These are phyloP conservation scores for Aix galericulata DNA, from an alignment of 2,113 vertebrate species.

Conservation along the genomic window DNA sequence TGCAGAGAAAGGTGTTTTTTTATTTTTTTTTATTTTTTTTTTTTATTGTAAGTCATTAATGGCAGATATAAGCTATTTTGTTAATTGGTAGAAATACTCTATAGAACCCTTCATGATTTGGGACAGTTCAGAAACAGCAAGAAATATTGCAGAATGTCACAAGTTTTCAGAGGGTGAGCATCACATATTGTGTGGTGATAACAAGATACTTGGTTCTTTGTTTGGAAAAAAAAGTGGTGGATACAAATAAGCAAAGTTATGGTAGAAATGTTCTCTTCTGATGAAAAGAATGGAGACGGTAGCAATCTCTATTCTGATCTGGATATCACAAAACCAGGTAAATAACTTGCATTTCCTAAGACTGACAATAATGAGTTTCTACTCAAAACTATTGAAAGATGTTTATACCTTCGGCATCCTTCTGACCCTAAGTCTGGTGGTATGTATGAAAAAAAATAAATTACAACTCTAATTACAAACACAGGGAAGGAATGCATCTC, in stretches of 20 bases:
- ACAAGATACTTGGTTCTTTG: neutral
- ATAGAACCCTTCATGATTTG: neutral
- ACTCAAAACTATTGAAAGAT: neutral
- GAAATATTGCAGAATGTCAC: neutral
- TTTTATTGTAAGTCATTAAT: neutral
- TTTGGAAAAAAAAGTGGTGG: neutral
- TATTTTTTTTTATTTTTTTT: neutral
- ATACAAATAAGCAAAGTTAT: neutral
- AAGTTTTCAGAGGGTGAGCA: neutral
- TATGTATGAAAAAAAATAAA: neutral
- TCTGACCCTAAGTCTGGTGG: neutral
- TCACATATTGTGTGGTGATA: neutral
- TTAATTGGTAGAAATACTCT: neutral
- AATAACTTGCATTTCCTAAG: neutral
- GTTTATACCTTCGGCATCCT: neutral
- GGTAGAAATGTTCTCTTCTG: neutral
- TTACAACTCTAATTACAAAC: neutral
- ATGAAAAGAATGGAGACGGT: neutral
- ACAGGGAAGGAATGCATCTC: neutral
- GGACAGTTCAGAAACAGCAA: neutral
- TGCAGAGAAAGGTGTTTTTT: neutral
- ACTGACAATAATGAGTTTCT: neutral
- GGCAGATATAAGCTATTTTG: neutral
- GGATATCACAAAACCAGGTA: neutral
- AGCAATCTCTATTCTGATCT: neutral